Evolutionary conservation across 53 echinoderm and acorn worm species (phyloP), one percentile per base, ranked within the genome.

Genomic region (Temnopleurus reevesii): DNA sequence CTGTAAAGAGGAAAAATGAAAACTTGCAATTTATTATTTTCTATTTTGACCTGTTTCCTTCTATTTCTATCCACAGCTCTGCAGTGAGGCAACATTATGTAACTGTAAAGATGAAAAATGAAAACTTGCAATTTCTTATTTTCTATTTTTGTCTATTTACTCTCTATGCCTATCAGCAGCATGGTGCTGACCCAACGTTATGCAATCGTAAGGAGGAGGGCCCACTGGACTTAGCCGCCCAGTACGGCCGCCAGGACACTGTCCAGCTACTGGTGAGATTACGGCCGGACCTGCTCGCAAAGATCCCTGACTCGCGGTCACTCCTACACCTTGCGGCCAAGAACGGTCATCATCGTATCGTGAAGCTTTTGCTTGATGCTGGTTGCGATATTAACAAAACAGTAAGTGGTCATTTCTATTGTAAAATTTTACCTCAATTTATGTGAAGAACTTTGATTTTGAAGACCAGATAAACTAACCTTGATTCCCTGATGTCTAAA

Each of bases 341-440:
- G 45, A 97, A 95, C 54, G 97, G 97, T 8, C 97, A 97, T 65
- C 94, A 93, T 55, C 89, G 84, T 17, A 90, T 97, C 27, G 92
- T 97, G 54, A 94, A 94, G 81, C 89, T 85, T 2, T 85, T 97
- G 12, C 89, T 97, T 30, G 94, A 95, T 1, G 94, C 90, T 9
- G 97, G 97, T 19, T 95, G 94, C 57, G 94, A 97, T 57, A 97
- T 97, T 34, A 94, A 97, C 84, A 94, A 95, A 63, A 94, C 80
- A 94, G 97, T 97, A 90, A 59, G n/a, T n/a, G n/a, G n/a, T n/a
- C n/a, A n/a, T n/a, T n/a, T n/a, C n/a, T n/a, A n/a, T n/a, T n/a
- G n/a, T n/a, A n/a, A n/a, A n/a, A n/a, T n/a, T n/a, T n/a, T n/a
- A n/a, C n/a, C n/a, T n/a, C n/a, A n/a, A n/a, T n/a, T n/a, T n/a